These are phyloP conservation scores for Bubalus kerabau DNA, from an alignment of 2,113 vertebrate genomes.

Conservation along the genomic window DNA sequence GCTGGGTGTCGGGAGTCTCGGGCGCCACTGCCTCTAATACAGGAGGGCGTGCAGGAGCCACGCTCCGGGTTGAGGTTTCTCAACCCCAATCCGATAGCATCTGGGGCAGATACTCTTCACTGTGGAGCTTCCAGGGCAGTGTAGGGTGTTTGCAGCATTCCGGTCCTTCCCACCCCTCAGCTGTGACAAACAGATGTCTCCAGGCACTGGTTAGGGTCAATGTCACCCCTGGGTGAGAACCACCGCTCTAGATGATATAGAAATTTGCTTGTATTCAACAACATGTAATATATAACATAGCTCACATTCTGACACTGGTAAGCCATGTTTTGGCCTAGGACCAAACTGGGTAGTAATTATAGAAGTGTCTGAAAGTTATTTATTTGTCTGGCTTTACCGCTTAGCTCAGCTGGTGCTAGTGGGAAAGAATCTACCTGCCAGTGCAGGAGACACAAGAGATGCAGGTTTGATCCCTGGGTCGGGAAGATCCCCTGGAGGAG, in stretches of 20 bases:
- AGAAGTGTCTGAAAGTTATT: background rate
- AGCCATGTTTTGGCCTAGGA: background rate
- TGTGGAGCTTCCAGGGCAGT: background rate
- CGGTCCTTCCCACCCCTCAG: accelerated
- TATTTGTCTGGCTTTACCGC: background rate
- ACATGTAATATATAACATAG: background rate
- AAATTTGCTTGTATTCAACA: background rate
- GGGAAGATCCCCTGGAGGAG: background rate
- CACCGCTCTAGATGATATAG: background rate
- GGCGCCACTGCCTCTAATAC: too few species aligned
- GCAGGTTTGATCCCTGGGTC: background rate
- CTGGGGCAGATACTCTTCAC: background rate
- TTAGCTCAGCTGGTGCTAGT: background rate
- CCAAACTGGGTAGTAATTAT: background rate
- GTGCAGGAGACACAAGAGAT: background rate
- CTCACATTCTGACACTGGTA: background rate
- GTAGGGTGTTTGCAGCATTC: too few species aligned
- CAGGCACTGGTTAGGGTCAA: background rate
- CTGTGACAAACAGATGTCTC: background rate
- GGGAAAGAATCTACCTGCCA: background rate
- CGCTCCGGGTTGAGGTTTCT: background rate
- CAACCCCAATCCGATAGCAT: accelerated
- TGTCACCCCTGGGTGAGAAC: background rate
- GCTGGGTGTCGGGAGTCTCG: too few species aligned
- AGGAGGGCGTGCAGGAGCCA: background rate